Percentiles rank a stretch among this genome's conserved stretches.
phyloP scores from a whole-genome alignment of 2,797 vertebrate genomes.

The Pyrrhura leucotis region DNA sequence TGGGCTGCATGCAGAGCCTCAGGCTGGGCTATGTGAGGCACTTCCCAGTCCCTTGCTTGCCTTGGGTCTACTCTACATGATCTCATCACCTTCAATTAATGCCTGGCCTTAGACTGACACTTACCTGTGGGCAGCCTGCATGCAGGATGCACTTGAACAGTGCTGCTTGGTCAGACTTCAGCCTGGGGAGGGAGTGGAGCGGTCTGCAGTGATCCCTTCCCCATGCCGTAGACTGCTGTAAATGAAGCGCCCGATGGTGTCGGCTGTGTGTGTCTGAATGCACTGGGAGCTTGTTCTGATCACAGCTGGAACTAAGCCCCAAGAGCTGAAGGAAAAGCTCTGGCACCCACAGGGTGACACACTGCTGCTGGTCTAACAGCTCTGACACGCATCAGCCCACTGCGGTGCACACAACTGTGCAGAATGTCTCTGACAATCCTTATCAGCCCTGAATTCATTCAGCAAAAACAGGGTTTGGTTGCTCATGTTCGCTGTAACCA shows the following conservation, averaged over 20 bases:
- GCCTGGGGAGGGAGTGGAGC: not conserved
- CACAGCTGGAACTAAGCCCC: not conserved
- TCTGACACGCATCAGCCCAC: fast-evolving
- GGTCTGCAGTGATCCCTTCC: not conserved
- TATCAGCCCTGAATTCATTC: not conserved
- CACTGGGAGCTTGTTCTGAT: not conserved
- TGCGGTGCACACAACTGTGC: not conserved
- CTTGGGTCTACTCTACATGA: not conserved
- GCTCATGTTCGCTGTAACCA: not conserved
- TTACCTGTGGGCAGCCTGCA: fast-evolving
- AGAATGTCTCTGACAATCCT: not conserved
- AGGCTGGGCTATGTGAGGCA: not conserved
- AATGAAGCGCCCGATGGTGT: fast-evolving
- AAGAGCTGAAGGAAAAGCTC: not conserved
- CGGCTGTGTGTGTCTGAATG: fast-evolving
- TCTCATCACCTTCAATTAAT: not conserved
- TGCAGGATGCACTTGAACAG: not conserved
- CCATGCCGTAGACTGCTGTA: fast-evolving
- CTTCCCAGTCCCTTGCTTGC: not conserved
- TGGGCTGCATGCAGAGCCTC: not conserved
- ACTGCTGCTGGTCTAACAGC: not conserved
- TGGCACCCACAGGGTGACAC: not conserved
- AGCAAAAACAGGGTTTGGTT: not conserved
- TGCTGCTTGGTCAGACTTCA: not conserved
- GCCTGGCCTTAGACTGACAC: not conserved